Percentiles rank a stretch among this genome's conserved stretches.
These are phyloP conservation scores for Adelphocoris suturalis DNA, from an alignment of 2,888 invertebrate species.

Conservation along the genomic window DNA sequence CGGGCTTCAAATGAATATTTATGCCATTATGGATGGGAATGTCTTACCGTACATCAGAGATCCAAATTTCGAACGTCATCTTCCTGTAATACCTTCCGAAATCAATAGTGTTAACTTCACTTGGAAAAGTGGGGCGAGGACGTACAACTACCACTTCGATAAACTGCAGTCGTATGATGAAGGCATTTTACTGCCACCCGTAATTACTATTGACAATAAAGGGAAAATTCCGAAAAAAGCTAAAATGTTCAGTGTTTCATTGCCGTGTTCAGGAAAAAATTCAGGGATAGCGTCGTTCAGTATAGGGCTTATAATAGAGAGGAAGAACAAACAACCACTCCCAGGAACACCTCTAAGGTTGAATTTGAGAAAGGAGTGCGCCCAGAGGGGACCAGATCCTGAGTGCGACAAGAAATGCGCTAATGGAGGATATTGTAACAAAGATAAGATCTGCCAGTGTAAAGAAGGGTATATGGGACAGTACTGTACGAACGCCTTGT, in stretches of 20 bases:
- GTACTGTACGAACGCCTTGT: conserved; percentile 92
- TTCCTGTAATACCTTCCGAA: conserved; percentile 94
- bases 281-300: conserved; percentile 93
- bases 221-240: conserved; percentile 92
- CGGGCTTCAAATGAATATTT: conserved; percentile 92
- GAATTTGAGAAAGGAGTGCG: conserved; percentile 94
- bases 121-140: conserved; percentile 90
- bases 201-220: conserved; percentile 90
- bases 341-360: conserved; percentile 93
- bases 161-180: conserved; percentile 91
- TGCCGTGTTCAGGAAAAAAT: conserved; percentile 92
- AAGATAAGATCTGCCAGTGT: conserved; percentile 91
- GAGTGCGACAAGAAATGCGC: conserved; percentile 93
- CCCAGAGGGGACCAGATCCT: conserved; percentile 94
- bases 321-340: conserved; percentile 87
- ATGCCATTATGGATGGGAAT: conserved; percentile 92
- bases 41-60: conserved; percentile 92
- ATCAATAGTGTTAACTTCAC: conserved; percentile 90
- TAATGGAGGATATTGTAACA: conserved; percentile 91
- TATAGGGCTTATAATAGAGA: conserved; percentile 91
- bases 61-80: conserved; percentile 92
- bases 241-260: conserved; percentile 93
- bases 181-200: conserved; percentile 90
- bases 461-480: conserved; percentile 94
- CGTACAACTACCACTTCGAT: conserved; percentile 93